Conservation (phyloP, 2,113 vertebrate species). For the Eulemur macaco region DNA sequence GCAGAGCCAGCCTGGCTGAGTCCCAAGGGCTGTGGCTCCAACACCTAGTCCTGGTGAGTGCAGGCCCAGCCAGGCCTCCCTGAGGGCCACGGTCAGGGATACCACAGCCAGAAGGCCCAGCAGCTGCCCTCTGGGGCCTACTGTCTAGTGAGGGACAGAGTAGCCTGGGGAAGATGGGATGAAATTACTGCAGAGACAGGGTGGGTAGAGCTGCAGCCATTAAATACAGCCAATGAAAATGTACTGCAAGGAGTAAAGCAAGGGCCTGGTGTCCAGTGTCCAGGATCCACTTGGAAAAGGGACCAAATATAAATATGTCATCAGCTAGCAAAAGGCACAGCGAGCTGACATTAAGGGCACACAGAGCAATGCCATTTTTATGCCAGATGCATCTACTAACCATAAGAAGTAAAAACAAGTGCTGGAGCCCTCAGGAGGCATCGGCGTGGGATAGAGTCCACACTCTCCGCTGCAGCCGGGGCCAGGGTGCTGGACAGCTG, state of each 20-base stretch:
- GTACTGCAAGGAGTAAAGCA: neutral
- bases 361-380: neutral
- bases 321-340: neutral
- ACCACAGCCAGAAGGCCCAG: too few relatives aligned
- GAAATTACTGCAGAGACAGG: neutral
- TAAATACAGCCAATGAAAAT: neutral
- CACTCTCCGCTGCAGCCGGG: accelerated
- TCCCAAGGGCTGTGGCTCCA: conserved; percentile 88
- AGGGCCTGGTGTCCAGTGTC: neutral
- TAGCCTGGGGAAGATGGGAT: neutral
- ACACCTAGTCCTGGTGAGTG: conserved; percentile 88
- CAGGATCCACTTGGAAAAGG: neutral
- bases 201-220: neutral
- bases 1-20: conserved; percentile 82
- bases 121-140: neutral
- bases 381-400: neutral
- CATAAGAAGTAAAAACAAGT: neutral
- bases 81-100: too few relatives aligned
- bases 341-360: neutral
- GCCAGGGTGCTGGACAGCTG: too few relatives aligned
- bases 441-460: too few relatives aligned
- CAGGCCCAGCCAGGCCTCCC: neutral
- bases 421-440: neutral
- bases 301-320: neutral
- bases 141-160: neutral